Percentiles rank a stretch among this genome's conserved stretches.
Conservation (phyloP, 2,888 invertebrate species). For the Drosophila imparisetae region DNA sequence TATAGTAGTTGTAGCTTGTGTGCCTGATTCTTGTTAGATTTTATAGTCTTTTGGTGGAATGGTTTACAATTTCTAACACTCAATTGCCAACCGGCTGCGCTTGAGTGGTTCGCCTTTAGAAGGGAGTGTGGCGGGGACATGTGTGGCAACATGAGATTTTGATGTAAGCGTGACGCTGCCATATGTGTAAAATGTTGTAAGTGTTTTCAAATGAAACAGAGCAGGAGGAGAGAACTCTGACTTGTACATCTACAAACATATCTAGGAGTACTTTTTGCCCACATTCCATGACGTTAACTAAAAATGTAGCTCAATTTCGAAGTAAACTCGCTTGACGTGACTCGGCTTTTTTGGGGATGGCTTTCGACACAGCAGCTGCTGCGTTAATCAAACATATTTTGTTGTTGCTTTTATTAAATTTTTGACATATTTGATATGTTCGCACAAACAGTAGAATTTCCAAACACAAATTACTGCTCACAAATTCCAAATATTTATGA, state of each 20-base stretch:
- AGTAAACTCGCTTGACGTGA: conserved; percentile 23
- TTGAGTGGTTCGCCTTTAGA: conserved; percentile 16
- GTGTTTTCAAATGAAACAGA: conserved; percentile 23
- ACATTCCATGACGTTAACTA: conserved; percentile 27
- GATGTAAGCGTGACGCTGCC: conserved; percentile 55
- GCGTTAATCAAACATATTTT: conserved; percentile 19
- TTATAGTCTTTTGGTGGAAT: conserved; percentile 8
- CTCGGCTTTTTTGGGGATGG: conserved; percentile 6
- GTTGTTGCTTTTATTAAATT: conserved; percentile 17
- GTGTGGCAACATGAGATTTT: conserved; percentile 61
- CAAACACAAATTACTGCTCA: not conserved
- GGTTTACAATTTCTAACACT: conserved; percentile 40
- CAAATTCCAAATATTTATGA: not conserved
- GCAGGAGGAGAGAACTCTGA: not conserved
- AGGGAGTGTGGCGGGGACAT: conserved; percentile 3
- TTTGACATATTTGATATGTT: conserved; percentile 13
- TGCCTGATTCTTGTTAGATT: conserved; percentile 20
- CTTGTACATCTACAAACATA: not conserved
- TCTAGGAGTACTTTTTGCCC: conserved; percentile 5
- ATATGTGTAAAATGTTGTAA: conserved; percentile 52
- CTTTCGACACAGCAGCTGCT: conserved; percentile 23
- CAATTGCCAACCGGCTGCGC: conserved; percentile 42
- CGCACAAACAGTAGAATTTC: not conserved
- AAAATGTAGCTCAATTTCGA: conserved; percentile 26
- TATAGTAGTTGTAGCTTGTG: conserved; percentile 17